phyloP scores from a whole-genome alignment of 2,113 vertebrate genomes.

The Tupaia chinensis region DNA sequence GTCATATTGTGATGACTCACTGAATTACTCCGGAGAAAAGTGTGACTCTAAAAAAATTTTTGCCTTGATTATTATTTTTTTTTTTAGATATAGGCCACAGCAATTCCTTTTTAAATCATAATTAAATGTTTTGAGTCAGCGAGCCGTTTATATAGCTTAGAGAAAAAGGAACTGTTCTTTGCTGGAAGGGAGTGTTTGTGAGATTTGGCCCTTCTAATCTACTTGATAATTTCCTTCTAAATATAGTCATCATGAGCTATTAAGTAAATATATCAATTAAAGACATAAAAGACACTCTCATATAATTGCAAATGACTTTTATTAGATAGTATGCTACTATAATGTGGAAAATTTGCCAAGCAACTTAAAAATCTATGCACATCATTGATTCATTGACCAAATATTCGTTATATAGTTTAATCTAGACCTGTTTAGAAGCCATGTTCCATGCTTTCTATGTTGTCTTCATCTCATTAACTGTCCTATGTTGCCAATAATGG shows the following conservation, averaged over 20 bases:
- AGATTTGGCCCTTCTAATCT: constrained; percentile 56
- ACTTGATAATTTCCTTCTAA: constrained; percentile 70
- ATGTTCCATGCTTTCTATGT: constrained; percentile 55
- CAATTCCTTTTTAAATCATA: constrained; percentile 75
- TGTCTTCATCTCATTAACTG: constrained; percentile 19
- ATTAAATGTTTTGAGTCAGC: constrained; percentile 49
- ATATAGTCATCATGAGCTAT: constrained; percentile 54
- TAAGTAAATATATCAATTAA: constrained; percentile 68
- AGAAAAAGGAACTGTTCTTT: constrained; percentile 53
- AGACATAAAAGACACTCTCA: constrained; percentile 54
- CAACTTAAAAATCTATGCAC: constrained; percentile 59
- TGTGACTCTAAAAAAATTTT: constrained; percentile 68
- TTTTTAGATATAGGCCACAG: constrained; percentile 68
- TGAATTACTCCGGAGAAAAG: constrained; percentile 76
- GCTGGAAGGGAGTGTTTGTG: constrained; percentile 52
- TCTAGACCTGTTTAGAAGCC: constrained; percentile 53
- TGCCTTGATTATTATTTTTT: constrained; percentile 48
- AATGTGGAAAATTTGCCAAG: constrained; percentile 47
- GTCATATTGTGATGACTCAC: constrained; percentile 69
- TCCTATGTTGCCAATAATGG: constrained; percentile 18
- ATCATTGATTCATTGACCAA: constrained; percentile 72
- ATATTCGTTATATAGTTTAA: neutral
- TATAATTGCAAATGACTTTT: constrained; percentile 37
- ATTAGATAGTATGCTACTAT: constrained; percentile 19
- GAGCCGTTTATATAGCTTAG: constrained; percentile 55